These are phyloP conservation scores for Cantharis flavilabris DNA, from an alignment of 2,888 invertebrate species.

Conservation along the genomic window DNA sequence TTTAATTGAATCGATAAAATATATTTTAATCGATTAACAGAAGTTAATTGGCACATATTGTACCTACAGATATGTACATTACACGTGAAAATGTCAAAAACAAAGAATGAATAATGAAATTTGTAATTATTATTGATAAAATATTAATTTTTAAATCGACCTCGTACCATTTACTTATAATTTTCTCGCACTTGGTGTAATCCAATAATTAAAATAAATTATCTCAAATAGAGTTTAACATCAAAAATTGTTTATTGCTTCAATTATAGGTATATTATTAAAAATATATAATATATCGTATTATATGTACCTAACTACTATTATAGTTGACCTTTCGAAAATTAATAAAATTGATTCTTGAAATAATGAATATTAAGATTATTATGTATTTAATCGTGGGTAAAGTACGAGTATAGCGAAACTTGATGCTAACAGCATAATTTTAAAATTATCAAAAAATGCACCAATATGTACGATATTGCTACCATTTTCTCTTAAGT, in stretches of 20 bases:
- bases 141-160: background rate
- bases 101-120: background rate
- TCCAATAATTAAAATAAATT: background rate
- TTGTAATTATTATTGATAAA: background rate
- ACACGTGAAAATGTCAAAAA: background rate
- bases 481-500: too few relatives aligned
- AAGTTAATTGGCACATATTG: background rate
- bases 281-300: too few relatives aligned
- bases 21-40: background rate
- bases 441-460: too few relatives aligned
- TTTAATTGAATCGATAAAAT: background rate
- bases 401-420: too few relatives aligned
- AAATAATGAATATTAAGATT: too few relatives aligned
- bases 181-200: background rate
- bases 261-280: background rate
- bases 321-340: background rate
- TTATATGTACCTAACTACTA: too few relatives aligned
- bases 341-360: too few relatives aligned
- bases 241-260: background rate
- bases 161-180: slow-evolving; percentile 14
- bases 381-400: too few relatives aligned
- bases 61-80: background rate
- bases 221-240: background rate
- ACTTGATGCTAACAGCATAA: too few relatives aligned
- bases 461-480: too few relatives aligned